Evolutionary conservation across 1,140 invertebrate genomes (phyloP).

Genomic region (Drosophila bipectinata): DNA sequence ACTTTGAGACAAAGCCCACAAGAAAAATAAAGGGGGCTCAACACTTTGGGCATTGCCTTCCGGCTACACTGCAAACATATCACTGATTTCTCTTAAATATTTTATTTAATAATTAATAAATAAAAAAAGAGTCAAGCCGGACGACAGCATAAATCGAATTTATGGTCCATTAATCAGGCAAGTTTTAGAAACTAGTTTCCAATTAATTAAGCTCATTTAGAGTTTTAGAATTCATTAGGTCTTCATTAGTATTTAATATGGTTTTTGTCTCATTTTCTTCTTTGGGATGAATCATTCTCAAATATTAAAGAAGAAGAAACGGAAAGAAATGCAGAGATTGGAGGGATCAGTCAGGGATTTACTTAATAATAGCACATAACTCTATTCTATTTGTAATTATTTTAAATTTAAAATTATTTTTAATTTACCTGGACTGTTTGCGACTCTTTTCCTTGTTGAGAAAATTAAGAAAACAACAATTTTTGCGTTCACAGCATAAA

Average conservation of each 20-base stretch:
- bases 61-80: slow-evolving; percentile 11
- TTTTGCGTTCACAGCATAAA: slow-evolving; percentile 3
- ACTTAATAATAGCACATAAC: too few species aligned
- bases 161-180: slow-evolving; percentile 11
- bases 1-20: slow-evolving; percentile 41
- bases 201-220: slow-evolving; percentile 23
- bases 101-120: slow-evolving; percentile 17
- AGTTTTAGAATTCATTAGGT: slow-evolving; percentile 24
- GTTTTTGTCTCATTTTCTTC: not conserved
- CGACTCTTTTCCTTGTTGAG: not conserved
- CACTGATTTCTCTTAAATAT: slow-evolving; percentile 1
- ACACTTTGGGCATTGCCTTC: not conserved
- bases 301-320: slow-evolving; percentile 6
- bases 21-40: slow-evolving; percentile 17
- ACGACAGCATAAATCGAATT: slow-evolving; percentile 9
- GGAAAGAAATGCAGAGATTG: slow-evolving; percentile 3
- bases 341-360: too few species aligned
- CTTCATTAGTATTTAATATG: slow-evolving; percentile 28
- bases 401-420: too few species aligned
- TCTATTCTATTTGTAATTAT: too few species aligned
- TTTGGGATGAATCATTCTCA: slow-evolving; percentile 19
- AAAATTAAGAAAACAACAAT: slow-evolving; percentile 1
- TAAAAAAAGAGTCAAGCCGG: too few species aligned
- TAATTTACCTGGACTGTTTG: not conserved
- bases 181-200: slow-evolving; percentile 23